Evolutionary conservation across 2,113 vertebrate species (phyloP), one percentile per base, ranked within the genome.

Genomic region (Equus quagga): DNA sequence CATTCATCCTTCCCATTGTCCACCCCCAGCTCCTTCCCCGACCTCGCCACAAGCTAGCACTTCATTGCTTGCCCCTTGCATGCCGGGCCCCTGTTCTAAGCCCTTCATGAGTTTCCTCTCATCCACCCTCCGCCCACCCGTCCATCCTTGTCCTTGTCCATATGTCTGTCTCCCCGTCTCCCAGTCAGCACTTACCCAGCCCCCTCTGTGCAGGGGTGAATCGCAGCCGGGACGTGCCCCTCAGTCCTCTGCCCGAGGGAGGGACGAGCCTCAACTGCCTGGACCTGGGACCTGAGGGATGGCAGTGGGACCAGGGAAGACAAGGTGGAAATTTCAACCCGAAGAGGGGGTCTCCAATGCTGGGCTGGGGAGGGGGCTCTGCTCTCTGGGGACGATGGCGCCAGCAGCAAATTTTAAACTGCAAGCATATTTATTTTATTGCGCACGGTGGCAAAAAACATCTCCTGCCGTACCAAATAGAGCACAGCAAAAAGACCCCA

Each of bases 101-200:
- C 36, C 33, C 79, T 51, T 86, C 72, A 80, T 9, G 7, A 28
- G 6, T n/a, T 64, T 70, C 19, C 41, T 21, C 54, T 31, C 19
- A 13, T n/a, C 44, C 41, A 18, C 18, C 9, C 17, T 24, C 80
- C 10, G 41, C 31, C 21, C 46, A 1, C 17, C 3, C 0, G 24
- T 69, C 70, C 86, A 70, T 70, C n/a, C 70, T 72, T 62, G 19
- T 14, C 76, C 31, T 46, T 49, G 8, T 70, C 72, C 5, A 0
- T 19, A 33, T 4, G 33, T 62, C 78, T 93, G 18, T 73, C 58
- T 90, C 58, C 18, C n/a, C 31, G 0, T 58, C 62, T 41, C 36
- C 70, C 54, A 23, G 49, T 69, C 24, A 62, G 56, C 19, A 51
- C 11, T 56, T 26, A 78, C 5, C 70, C 9, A 3, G n/a, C 28